Conservation (phyloP, 2,888 invertebrate species). For the Dione vanillae region DNA sequence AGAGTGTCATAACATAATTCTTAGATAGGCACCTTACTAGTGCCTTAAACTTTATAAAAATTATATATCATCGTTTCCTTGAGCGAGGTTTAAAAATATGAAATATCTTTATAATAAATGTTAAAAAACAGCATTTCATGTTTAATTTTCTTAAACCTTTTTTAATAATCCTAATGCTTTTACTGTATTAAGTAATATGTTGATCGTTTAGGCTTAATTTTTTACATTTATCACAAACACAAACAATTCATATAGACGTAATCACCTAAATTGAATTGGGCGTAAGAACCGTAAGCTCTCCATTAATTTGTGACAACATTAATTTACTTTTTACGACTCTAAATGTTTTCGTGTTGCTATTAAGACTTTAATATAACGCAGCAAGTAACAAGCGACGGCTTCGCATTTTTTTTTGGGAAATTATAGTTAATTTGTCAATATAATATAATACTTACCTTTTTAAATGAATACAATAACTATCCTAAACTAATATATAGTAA, state of each 20-base stretch:
- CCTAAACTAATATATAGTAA: no score
- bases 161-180: not conserved
- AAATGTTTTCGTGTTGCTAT: slow-evolving; percentile 68
- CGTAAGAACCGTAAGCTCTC: slow-evolving; percentile 53
- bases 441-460: no score
- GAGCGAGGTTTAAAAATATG: no score
- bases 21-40: no score
- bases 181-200: not conserved
- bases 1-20: no score
- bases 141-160: not conserved
- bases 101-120: no score
- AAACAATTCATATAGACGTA: slow-evolving; percentile 50
- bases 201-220: not conserved
- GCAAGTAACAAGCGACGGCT: slow-evolving; percentile 48
- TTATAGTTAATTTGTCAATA: no score
- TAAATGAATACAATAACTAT: no score
- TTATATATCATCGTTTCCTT: no score
- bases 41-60: no score
- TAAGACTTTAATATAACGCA: slow-evolving; percentile 55
- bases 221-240: not conserved
- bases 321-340: slow-evolving; percentile 70
- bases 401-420: not conserved
- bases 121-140: no score
- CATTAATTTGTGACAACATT: slow-evolving; percentile 70
- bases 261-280: slow-evolving; percentile 59